Conservation (phyloP, 2,113 vertebrate species). For the Gymnocephalus cernua region DNA sequence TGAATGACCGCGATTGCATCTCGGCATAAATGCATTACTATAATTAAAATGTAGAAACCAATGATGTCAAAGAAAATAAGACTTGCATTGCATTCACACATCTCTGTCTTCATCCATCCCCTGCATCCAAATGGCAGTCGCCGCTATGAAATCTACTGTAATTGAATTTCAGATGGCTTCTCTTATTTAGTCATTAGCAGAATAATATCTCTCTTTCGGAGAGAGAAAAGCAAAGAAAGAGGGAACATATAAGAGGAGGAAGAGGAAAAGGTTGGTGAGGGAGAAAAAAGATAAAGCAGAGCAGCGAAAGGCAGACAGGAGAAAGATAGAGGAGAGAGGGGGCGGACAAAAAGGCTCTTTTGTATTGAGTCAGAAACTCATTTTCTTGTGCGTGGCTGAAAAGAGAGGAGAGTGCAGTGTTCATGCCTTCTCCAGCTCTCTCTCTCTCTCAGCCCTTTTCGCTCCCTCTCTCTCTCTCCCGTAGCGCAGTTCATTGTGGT, state of each 20-base stretch:
- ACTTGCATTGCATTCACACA: conserved; percentile 10
- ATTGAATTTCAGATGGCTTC: conserved; percentile 83
- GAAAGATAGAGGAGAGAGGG: conserved; percentile 35
- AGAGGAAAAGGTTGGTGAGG: conserved; percentile 28
- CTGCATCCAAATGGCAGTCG: conserved; percentile 55
- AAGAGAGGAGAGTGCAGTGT: conserved; percentile 89
- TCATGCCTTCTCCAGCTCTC: conserved; percentile 86
- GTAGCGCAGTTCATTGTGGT: conserved; percentile 94
- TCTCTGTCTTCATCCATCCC: conserved; percentile 39
- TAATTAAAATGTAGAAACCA: conserved; percentile 33
- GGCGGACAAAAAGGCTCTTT: conserved; percentile 93
- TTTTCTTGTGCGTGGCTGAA: conserved; percentile 95
- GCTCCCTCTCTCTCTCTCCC: conserved; percentile 90
- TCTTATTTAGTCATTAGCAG: conserved; percentile 77
- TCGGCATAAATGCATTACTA: neutral
- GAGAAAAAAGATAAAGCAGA: conserved; percentile 40
- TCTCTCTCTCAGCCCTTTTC: conserved; percentile 86
- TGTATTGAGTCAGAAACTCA: conserved; percentile 98
- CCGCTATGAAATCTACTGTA: conserved; percentile 76
- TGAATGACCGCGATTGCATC: neutral
- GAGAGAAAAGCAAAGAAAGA: conserved; percentile 57
- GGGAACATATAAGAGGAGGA: conserved; percentile 62
- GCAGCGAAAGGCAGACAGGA: conserved; percentile 49
- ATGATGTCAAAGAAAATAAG: conserved; percentile 55
- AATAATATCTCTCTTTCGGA: conserved; percentile 66